These are phyloP conservation scores for Anoplolepis gracilipes DNA, from an alignment of 1,140 invertebrate species.

Conservation along the genomic window DNA sequence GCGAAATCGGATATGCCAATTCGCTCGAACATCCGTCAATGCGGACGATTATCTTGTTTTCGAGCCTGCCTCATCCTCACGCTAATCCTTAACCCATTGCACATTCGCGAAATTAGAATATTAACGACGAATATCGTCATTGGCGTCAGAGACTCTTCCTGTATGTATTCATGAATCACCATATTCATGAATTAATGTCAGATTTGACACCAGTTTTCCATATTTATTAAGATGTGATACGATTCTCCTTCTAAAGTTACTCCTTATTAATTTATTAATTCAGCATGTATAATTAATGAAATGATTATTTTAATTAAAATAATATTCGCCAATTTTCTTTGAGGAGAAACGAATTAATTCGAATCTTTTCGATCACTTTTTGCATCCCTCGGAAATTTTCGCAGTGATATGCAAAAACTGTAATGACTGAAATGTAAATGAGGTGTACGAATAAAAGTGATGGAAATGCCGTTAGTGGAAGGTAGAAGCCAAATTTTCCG, in stretches of 20 bases:
- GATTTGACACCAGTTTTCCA: neutral
- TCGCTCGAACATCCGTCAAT: constrained; percentile 7
- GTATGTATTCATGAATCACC: constrained; percentile 1
- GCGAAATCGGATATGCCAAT: constrained; percentile 42
- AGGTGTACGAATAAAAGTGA: constrained; percentile 32
- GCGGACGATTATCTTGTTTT: constrained; percentile 21
- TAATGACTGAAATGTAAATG: constrained; percentile 41
- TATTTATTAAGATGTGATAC: neutral
- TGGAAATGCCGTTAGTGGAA: constrained; percentile 24
- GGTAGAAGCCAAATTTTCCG: constrained; percentile 18
- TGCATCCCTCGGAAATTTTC: neutral
- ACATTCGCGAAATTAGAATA: neutral
- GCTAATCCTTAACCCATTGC: neutral
- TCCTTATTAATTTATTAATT: constrained; percentile 11
- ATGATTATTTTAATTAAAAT: constrained; percentile 9
- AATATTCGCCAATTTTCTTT: neutral
- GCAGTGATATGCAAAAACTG: constrained; percentile 34
- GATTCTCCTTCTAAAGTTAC: neutral
- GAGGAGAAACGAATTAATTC: neutral
- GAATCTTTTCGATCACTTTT: neutral
- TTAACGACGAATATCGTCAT: neutral
- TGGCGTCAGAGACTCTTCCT: neutral
- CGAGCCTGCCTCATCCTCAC: neutral
- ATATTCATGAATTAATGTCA: neutral
- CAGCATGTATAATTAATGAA: neutral